Base-by-base conservation (phyloP, 2,888 invertebrate genomes). In the Acronicta aceris region DNA sequence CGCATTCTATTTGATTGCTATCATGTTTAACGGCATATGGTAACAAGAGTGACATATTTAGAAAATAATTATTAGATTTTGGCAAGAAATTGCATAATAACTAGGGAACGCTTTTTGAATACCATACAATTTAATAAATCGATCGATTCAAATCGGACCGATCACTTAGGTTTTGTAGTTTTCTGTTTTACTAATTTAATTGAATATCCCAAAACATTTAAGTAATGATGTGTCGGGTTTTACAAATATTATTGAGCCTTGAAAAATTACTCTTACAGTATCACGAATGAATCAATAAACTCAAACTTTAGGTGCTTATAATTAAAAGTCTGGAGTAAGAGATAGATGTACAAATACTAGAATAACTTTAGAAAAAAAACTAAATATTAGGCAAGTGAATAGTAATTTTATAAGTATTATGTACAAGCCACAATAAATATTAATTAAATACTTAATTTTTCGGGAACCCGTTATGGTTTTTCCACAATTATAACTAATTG, bases 351-450 rank as follows among this genome's bases (percentile, higher is more conserved):
- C 57, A 45, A 73, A 71, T 62, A 67, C 65, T 71, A 74, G 72
- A 71, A 72, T 71, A 65, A 75, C 43, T 76, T 71, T 71, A 77
- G 65, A 77, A 72, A 79, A 27, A 75, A 75, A 76, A 76, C 74
- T 78, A 75, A 79, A 74, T 71, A 76, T 69, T 74, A 79, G 80
- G 78, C 78, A 83, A 81, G 78, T 74, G 74, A 76, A 78, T 78
- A 81, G 78, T 73, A 78, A 76, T 76, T 79, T 79, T 75, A 74
- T 70, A 71, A 76, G 76, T 79, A 77, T 81, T 86, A 89, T 89
- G 81, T 89, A 91, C 89, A 90, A 81, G 83, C 83, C 83, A 84
- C 81, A 86, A 91, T 91, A 91, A 89, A 91, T 89, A 89, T 88
- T 89, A 71, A 67, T 76, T 76, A 89, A 89, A 89, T 90, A 90